Percentiles rank a stretch among this genome's conserved stretches.
Evolutionary conservation across 2,888 invertebrate genomes (phyloP).

Genomic region (Diarsia rubi): DNA sequence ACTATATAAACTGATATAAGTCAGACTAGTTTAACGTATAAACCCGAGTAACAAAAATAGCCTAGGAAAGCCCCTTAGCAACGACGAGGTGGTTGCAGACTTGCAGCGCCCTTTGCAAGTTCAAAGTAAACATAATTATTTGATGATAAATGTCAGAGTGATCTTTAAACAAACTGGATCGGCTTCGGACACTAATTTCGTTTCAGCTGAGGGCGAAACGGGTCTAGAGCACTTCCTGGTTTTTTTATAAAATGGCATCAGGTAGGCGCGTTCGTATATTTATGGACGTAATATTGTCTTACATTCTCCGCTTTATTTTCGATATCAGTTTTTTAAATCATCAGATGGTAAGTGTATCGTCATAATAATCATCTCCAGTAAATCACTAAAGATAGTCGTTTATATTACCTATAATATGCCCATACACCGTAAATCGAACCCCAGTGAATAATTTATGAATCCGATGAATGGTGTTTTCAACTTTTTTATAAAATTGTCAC

Average conservation of each 20-base stretch:
- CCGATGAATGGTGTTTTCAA: background rate
- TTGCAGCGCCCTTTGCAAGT: slow-evolving; percentile 56
- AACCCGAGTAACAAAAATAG: slow-evolving; percentile 12
- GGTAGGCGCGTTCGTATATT: slow-evolving; percentile 66
- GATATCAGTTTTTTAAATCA: slow-evolving; percentile 54
- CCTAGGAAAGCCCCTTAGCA: slow-evolving; percentile 22
- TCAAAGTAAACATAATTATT: slow-evolving; percentile 58
- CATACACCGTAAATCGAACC: slow-evolving; percentile 1
- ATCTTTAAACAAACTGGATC: slow-evolving; percentile 87
- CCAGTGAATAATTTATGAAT: background rate
- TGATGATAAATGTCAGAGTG: slow-evolving; percentile 86
- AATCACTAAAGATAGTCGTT: slow-evolving; percentile 35
- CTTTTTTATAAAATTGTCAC: background rate
- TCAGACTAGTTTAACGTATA: slow-evolving; percentile 22
- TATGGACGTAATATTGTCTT: slow-evolving; percentile 57
- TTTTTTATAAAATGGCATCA: slow-evolving; percentile 72
- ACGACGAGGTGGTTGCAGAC: slow-evolving; percentile 22
- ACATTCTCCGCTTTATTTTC: slow-evolving; percentile 50
- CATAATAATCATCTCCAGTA: slow-evolving; percentile 28
- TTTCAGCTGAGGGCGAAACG: slow-evolving; percentile 85
- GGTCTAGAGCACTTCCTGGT: slow-evolving; percentile 84
- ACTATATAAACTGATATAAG: slow-evolving; percentile 2
- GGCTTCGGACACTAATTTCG: slow-evolving; percentile 76
- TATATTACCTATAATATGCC: slow-evolving; percentile 6
- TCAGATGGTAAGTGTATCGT: slow-evolving; percentile 37